phyloP scores from a whole-genome alignment of 2,797 vertebrate species.

The Gouania willdenowi region DNA sequence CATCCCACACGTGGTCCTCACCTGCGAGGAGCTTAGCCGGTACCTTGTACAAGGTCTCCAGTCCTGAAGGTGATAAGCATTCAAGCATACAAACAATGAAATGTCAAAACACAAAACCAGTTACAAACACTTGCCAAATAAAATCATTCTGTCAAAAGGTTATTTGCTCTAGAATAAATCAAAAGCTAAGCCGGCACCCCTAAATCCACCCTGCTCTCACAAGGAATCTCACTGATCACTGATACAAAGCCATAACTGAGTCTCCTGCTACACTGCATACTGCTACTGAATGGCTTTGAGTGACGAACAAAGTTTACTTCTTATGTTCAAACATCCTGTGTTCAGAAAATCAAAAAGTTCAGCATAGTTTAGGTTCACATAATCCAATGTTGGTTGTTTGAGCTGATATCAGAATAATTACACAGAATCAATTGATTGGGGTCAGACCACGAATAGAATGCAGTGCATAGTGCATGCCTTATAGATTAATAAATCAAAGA shows the following conservation, averaged over 20 bases:
- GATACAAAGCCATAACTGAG: constrained; percentile 46
- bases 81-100: constrained; percentile 6
- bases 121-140: constrained; percentile 18
- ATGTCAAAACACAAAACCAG: constrained; percentile 33
- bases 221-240: constrained; percentile 29
- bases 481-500: too few relatives aligned
- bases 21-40: constrained; percentile 39
- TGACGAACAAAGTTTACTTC: constrained; percentile 33
- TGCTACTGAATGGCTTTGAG: constrained; percentile 25
- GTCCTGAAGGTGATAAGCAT: constrained; percentile 2
- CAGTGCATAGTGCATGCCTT: too few relatives aligned
- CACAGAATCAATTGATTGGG: constrained; percentile 67
- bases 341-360: constrained; percentile 6
- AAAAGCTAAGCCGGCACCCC: constrained; percentile 24
- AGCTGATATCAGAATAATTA: constrained; percentile 57
- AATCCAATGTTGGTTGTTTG: constrained; percentile 22
- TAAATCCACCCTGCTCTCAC: too few relatives aligned
- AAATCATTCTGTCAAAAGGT: constrained; percentile 40
- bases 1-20: constrained; percentile 47
- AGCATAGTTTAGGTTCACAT: constrained; percentile 5
- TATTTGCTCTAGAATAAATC: constrained; percentile 58
- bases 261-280: constrained; percentile 27
- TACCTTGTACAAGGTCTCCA: constrained; percentile 4
- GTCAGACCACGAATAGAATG: constrained; percentile 69
- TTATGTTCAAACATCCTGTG: constrained; percentile 14